Evolutionary conservation across 2,113 vertebrate genomes (phyloP), one percentile per base, ranked within the genome.

Genomic region (Alligator sinensis): DNA sequence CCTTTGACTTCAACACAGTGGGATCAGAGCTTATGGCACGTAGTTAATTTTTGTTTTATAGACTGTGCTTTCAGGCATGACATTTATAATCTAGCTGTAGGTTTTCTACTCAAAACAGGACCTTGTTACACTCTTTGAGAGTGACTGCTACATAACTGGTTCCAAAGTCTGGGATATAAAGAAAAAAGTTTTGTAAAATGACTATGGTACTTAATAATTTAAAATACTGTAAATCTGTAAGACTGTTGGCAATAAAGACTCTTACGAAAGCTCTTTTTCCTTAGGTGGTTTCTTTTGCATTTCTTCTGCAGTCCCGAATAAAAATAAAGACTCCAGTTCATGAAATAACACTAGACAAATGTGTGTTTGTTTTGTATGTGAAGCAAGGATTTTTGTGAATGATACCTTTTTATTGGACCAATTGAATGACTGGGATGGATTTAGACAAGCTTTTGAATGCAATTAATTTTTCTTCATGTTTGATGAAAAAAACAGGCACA

Each of bases 171-270:
- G 97, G 97, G 95, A 96, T 96, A 96, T 98, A 96, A 97, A 97
- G 95, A 96, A 47, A 47, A 85, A 96, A 28, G 57, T 97, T 97
- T 98, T 97, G 94, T 98, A 96, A 97, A 96, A 96, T 93, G 94
- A 98, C 98, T 98, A 95, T 64, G 96, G 97, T 96, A 97, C 97
- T 55, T 97, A 97, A 76, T 54, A 15, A 91, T 97, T 96, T 97
- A 96, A 96, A 95, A 98, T 93, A 96, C 96, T 97, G 96, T 98
- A 95, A 81, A 76, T 97, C 96, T 98, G 92, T 97, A 97, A 96
- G 97, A 98, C 97, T 97, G 96, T 97, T 98, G 98, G 97, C 98
- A 98, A 98, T 98, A 98, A 98, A 98, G 96, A 96, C 96, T 97
- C 87, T 94, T 94, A 95, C 96, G 82, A 92, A 97, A 96, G 87